Conservation (phyloP, 2,113 vertebrate genomes). For the Rhea americana region DNA sequence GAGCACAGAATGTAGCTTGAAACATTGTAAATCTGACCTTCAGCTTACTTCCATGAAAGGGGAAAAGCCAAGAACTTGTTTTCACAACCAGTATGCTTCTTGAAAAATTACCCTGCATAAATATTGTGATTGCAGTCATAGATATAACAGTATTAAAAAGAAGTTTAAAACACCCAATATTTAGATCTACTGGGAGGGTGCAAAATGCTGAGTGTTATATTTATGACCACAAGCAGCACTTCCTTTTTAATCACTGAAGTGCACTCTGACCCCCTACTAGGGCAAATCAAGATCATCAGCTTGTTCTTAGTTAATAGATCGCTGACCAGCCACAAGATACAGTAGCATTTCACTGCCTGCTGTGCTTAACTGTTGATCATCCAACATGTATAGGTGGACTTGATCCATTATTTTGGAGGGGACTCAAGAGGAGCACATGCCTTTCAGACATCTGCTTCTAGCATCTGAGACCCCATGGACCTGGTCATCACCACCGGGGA, state of each 20-base stretch:
- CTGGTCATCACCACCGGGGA: too few species aligned
- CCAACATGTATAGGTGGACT: neutral
- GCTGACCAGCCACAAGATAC: neutral
- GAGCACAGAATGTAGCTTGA: conserved; percentile 49
- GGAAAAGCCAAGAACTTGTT: conserved; percentile 36
- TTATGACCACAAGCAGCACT: neutral
- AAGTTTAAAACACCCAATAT: neutral
- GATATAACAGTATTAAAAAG: neutral
- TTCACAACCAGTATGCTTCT: conserved; percentile 40
- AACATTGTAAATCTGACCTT: conserved; percentile 63
- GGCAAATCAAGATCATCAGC: neutral
- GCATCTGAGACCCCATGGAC: neutral
- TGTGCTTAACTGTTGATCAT: neutral
- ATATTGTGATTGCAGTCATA: conserved; percentile 49
- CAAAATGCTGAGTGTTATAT: neutral
- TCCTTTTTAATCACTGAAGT: neutral
- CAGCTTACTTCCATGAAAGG: conserved; percentile 48
- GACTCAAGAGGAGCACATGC: accelerated
- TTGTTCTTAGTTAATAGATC: neutral
- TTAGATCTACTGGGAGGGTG: neutral
- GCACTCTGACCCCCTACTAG: neutral
- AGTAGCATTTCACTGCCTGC: neutral
- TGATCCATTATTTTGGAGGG: neutral
- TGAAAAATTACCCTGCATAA: conserved; percentile 55
- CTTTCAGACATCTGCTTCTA: neutral